Evolutionary conservation across 2,888 invertebrate species (phyloP).

Genomic region (Sialis lutaria): DNA sequence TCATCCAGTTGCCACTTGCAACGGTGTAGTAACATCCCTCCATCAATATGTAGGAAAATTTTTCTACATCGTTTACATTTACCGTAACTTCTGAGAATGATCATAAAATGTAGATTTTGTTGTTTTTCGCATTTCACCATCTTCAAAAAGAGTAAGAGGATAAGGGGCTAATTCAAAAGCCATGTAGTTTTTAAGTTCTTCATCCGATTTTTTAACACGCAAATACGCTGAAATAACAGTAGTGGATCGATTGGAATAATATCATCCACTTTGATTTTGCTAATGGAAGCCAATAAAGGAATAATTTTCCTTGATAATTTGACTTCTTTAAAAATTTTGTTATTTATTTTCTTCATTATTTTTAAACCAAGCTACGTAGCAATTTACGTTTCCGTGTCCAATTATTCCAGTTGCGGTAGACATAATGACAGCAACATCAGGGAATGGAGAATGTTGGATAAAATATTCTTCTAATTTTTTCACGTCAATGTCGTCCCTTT

Average conservation of each 20-base stretch:
- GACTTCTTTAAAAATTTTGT: too few relatives aligned
- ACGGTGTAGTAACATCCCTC: slow-evolving; percentile 7
- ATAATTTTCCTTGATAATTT: slow-evolving; percentile 7
- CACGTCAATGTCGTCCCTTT: too few relatives aligned
- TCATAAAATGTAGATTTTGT: slow-evolving; percentile 9
- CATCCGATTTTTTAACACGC: slow-evolving; percentile 8
- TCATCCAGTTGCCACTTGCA: slow-evolving; percentile 9
- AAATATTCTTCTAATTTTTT: too few relatives aligned
- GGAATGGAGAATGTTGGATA: too few relatives aligned
- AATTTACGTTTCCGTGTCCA: too few relatives aligned
- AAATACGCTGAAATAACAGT: slow-evolving; percentile 7
- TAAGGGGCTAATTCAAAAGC: slow-evolving; percentile 9
- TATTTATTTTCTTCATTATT: too few relatives aligned
- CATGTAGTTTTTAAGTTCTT: slow-evolving; percentile 9
- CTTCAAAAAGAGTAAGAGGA: slow-evolving; percentile 5
- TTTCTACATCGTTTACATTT: slow-evolving; percentile 5
- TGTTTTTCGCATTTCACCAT: slow-evolving; percentile 7
- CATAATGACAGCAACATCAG: too few relatives aligned
- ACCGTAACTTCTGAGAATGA: slow-evolving; percentile 8
- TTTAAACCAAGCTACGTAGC: too few relatives aligned
- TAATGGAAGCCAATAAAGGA: slow-evolving; percentile 2
- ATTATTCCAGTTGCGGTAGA: too few relatives aligned
- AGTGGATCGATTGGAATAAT: slow-evolving; percentile 9
- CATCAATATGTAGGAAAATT: slow-evolving; percentile 7
- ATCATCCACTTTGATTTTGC: slow-evolving; percentile 8